These are phyloP conservation scores for Connochaetes taurinus DNA, from an alignment of 2,113 vertebrate genomes.

Conservation along the genomic window DNA sequence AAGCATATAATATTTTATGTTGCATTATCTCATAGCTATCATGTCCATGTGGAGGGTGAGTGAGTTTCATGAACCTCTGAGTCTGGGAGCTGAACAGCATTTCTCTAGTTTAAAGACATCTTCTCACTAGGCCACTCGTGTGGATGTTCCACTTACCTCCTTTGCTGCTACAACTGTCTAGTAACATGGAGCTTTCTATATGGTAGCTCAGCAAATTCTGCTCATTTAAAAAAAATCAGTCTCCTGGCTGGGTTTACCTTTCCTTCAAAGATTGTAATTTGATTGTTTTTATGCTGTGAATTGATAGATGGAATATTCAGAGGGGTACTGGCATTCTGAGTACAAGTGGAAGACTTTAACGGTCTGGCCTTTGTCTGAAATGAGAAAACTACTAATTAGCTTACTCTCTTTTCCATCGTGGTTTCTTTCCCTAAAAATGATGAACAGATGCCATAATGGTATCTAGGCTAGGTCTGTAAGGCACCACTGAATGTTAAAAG, in stretches of 20 bases:
- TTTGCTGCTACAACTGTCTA: slow-evolving; percentile 13
- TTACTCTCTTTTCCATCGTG: not conserved
- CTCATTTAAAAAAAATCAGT: slow-evolving; percentile 68
- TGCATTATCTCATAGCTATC: not conserved
- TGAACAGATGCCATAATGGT: not conserved
- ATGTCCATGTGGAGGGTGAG: not conserved
- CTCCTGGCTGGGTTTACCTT: slow-evolving; percentile 55
- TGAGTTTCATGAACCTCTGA: not conserved
- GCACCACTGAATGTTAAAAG: not conserved
- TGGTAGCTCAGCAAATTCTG: slow-evolving; percentile 55
- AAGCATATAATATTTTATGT: not conserved
- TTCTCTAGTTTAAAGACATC: not conserved
- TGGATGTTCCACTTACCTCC: not conserved
- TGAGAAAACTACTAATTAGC: slow-evolving; percentile 64
- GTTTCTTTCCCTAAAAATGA: slow-evolving; percentile 6
- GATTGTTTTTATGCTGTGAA: slow-evolving; percentile 66
- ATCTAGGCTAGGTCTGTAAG: not conserved
- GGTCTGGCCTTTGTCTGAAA: slow-evolving; percentile 22
- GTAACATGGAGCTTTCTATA: not conserved
- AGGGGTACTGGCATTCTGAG: slow-evolving; percentile 24
- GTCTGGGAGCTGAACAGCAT: not conserved
- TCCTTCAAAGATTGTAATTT: slow-evolving; percentile 56
- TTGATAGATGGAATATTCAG: slow-evolving; percentile 47
- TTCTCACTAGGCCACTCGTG: not conserved
- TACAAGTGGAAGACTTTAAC: slow-evolving; percentile 15